phyloP scores from a whole-genome alignment of 2,797 vertebrate genomes.

The Sebastes nivosus region DNA sequence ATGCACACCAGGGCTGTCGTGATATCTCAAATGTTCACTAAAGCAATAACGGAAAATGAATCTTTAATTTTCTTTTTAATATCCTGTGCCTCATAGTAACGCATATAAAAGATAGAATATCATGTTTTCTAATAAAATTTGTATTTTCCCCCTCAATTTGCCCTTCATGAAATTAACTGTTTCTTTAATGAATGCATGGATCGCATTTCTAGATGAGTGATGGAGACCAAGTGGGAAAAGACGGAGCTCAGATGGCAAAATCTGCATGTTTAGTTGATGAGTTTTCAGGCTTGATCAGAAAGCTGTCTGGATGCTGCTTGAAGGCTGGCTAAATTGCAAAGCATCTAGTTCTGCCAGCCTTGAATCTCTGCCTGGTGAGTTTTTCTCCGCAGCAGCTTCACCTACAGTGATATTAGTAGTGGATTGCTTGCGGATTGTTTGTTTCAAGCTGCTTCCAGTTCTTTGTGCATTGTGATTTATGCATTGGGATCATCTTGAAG shows the following conservation, averaged over 20 bases:
- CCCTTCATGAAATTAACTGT: not conserved
- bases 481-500: slow-evolving; percentile 22
- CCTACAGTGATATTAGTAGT: not conserved
- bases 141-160: not conserved
- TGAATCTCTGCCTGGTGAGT: slow-evolving; percentile 22
- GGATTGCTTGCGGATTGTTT: slow-evolving; percentile 20
- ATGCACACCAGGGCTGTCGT: not conserved
- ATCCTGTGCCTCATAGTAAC: not conserved
- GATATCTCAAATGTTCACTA: not conserved
- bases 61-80: not conserved
- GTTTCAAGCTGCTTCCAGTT: slow-evolving; percentile 9
- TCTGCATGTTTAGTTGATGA: slow-evolving; percentile 33
- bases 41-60: not conserved
- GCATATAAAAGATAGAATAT: not conserved
- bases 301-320: slow-evolving; percentile 32
- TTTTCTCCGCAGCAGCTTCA: slow-evolving; percentile 4
- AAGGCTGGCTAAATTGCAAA: slow-evolving; percentile 31
- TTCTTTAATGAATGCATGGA: not conserved
- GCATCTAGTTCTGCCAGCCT: slow-evolving; percentile 30
- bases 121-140: not conserved
- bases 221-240: not conserved
- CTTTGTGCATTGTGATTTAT: not conserved
- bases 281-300: slow-evolving; percentile 50
- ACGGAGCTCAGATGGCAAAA: slow-evolving; percentile 2
- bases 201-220: not conserved